Evolutionary conservation across 2,888 invertebrate species (phyloP).

Genomic region (Chrysomela aeneicollis): DNA sequence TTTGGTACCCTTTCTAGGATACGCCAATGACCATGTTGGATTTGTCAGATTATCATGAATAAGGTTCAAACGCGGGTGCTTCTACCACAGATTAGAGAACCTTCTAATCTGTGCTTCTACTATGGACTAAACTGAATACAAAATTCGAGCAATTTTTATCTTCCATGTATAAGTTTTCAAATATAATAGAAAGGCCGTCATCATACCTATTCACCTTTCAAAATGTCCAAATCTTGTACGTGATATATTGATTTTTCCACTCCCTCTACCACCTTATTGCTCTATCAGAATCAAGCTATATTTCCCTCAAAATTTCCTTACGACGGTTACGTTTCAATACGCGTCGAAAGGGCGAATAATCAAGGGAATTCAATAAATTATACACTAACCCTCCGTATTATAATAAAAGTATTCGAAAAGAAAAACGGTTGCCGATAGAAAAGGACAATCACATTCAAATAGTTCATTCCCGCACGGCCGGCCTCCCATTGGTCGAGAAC

Average conservation of each 20-base stretch:
- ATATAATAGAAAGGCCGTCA: no score
- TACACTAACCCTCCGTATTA: neutral
- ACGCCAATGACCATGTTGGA: no score
- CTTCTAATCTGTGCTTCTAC: no score
- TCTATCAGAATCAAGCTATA: neutral
- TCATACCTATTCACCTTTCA: neutral
- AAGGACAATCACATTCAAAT: constrained; percentile 40
- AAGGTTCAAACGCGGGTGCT: no score
- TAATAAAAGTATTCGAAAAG: constrained; percentile 38
- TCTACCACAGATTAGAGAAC: no score
- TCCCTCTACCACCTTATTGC: neutral
- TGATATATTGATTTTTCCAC: neutral
- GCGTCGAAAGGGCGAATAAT: neutral
- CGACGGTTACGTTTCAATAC: neutral
- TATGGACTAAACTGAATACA: no score
- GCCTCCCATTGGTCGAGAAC: constrained; percentile 51
- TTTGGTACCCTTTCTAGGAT: no score
- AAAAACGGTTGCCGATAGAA: constrained; percentile 46
- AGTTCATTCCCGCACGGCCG: constrained; percentile 37
- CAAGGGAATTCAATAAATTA: constrained; percentile 14
- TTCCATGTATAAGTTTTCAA: no score
- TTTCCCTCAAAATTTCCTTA: neutral
- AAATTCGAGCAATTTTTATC: no score
- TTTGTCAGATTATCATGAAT: no score
- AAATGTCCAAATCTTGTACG: neutral